phyloP scores from a whole-genome alignment of 2,113 vertebrate genomes.

The Tragelaphus imberbis region DNA sequence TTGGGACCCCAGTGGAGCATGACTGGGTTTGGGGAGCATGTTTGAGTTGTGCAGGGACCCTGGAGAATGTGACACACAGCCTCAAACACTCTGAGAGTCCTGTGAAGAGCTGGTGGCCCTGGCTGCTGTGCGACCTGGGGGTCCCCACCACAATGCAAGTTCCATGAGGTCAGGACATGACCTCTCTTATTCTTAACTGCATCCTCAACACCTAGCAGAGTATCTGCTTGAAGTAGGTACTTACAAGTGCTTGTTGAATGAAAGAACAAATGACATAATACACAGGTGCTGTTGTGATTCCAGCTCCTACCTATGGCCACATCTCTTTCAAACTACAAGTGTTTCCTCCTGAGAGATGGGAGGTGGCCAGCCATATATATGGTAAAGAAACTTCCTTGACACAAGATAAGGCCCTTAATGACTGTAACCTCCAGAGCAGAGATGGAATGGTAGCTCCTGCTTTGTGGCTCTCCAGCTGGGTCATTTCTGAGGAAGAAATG shows the following conservation, averaged over 20 bases:
- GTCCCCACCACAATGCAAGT: too few relatives aligned
- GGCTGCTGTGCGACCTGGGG: background rate
- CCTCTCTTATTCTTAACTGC: background rate
- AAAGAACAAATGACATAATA: background rate
- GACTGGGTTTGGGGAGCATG: background rate
- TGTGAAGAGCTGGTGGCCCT: background rate
- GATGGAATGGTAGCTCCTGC: background rate
- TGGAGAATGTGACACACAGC: background rate
- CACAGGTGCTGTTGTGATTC: background rate
- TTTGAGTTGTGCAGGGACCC: background rate
- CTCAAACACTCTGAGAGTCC: background rate
- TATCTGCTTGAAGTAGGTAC: background rate
- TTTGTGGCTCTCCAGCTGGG: background rate
- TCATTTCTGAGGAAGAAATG: background rate
- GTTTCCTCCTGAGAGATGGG: background rate
- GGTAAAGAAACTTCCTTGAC: background rate
- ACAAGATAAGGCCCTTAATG: background rate
- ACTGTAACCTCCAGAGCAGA: background rate
- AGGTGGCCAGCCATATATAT: background rate
- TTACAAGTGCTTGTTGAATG: background rate
- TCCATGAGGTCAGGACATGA: background rate
- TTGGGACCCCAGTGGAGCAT: background rate
- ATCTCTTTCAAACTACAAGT: background rate
- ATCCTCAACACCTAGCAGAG: background rate
- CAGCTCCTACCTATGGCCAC: background rate